Percentiles rank a stretch among this genome's conserved stretches.
These are phyloP conservation scores for Pollenia griseotomentosa DNA, from an alignment of 2,888 invertebrate genomes.

Conservation along the genomic window DNA sequence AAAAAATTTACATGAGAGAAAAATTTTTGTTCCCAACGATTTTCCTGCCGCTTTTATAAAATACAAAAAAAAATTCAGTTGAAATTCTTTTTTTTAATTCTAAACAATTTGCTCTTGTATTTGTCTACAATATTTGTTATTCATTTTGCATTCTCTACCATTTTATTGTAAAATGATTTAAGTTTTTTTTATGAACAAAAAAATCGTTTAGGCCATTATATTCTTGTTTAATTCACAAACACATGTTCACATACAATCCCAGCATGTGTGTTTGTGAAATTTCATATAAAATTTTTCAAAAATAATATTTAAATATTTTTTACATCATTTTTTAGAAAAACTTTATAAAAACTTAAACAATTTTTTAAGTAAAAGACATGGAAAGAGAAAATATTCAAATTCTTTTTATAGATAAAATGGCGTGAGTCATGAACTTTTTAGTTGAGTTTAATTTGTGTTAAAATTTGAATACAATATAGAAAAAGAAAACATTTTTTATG, in stretches of 20 bases:
- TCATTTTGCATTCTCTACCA: constrained; percentile 20
- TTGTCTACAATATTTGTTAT: constrained; percentile 35
- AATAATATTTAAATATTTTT: constrained; percentile 32
- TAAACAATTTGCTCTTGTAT: constrained; percentile 41
- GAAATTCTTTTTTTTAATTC: background rate
- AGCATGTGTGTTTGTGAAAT: constrained; percentile 25
- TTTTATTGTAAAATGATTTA: constrained; percentile 52
- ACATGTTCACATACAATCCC: background rate
- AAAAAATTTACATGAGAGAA: background rate
- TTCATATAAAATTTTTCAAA: constrained; percentile 5
- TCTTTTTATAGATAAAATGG: constrained; percentile 27
- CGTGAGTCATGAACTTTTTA: constrained; percentile 42
- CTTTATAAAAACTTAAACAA: background rate
- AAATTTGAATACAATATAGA: background rate
- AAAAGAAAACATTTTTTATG: background rate
- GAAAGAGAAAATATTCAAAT: background rate
- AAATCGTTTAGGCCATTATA: constrained; percentile 14
- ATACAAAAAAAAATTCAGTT: constrained; percentile 5
- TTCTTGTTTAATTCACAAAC: background rate
- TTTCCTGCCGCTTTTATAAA: constrained; percentile 18
- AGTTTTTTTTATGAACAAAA: background rate
- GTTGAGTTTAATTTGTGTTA: background rate
- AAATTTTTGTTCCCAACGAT: background rate
- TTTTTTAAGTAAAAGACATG: background rate
- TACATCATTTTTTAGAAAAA: background rate